phyloP scores from a whole-genome alignment of 2,113 vertebrate species.

The Sinocyclocheilus anshuiensis region DNA sequence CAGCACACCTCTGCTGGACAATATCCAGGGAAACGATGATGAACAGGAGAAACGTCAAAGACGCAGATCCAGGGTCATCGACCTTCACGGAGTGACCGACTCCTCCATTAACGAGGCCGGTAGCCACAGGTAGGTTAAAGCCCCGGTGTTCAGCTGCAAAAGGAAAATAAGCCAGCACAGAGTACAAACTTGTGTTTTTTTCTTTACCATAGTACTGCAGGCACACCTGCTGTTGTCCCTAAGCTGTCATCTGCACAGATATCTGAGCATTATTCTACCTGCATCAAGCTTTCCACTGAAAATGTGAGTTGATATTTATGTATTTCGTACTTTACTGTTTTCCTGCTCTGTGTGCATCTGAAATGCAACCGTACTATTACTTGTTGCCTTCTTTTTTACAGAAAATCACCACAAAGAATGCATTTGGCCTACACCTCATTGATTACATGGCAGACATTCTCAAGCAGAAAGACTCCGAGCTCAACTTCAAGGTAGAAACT shows the following conservation, averaged over 20 bases:
- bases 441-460: conserved; percentile 94
- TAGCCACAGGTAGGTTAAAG: conserved; percentile 65
- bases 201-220: conserved; percentile 60
- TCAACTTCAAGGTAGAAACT: conserved; percentile 89
- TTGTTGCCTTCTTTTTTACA: conserved; percentile 53
- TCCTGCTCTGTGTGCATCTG: background rate
- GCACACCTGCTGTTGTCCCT: conserved; percentile 78
- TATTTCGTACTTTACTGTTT: background rate
- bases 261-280: conserved; percentile 92
- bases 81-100: conserved; percentile 76
- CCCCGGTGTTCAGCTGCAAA: background rate
- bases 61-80: conserved; percentile 81
- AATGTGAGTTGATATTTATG: conserved; percentile 81
- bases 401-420: conserved; percentile 99
- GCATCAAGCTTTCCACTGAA: conserved; percentile 92
- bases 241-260: conserved; percentile 88
- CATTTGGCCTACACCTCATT: conserved; percentile 92
- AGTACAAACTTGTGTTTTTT: background rate
- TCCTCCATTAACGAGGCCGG: conserved; percentile 72
- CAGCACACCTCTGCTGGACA: conserved; percentile 77
- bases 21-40: conserved; percentile 87
- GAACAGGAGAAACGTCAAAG: conserved; percentile 86
- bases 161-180: background rate
- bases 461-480: conserved; percentile 85
- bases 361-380: background rate